Evolutionary conservation across 1,140 invertebrate genomes (phyloP), one percentile per base, ranked within the genome.

Genomic region (Bombus terrestris): DNA sequence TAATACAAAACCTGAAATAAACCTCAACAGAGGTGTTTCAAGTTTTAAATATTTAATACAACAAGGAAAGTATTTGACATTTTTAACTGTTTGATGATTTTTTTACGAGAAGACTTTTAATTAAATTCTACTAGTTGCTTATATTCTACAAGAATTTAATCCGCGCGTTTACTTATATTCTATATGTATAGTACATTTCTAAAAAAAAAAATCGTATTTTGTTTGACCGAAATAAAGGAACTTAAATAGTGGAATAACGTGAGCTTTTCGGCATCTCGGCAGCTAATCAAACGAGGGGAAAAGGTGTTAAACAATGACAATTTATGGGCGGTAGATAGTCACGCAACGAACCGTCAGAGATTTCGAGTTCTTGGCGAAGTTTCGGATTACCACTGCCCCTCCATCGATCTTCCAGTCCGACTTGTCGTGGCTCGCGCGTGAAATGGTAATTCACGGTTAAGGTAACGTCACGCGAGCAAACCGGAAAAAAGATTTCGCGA

Each of bases 371-470:
- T 43, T 10, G 62, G 37, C 41, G 5, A n/a, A 68, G 62, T 69
- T 80, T 35, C 77, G 25, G 37, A 25, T 37, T 47, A 80, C 25
- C 32, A n/a, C n/a, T 41, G 35, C 9, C 35, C 9, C 22, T 10
- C 41, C 22, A 80, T 80, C 64, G 77, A 80, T 69, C 64, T 77
- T 77, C 28, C 77, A 35, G 32, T 41, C 41, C 13, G 6, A n/a
- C 15, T 47, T 35, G 39, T 25, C 41, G 18, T 35, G 76, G 28
- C 41, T 47, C 6, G 12, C 77, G 77, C 77, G 77, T 47, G 77
- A 80, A 69, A 80, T 69, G 77, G 77, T 80, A 80, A 80, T 80
- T 80, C 39, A 28, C 32, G 64, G 62, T 68, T 80, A 37, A 35
- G 6, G 41, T 47, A 66, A 47, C 64, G 41, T 80, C 77, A 80